Conservation (phyloP, 2,113 vertebrate genomes). For the Cheilinus undulatus region DNA sequence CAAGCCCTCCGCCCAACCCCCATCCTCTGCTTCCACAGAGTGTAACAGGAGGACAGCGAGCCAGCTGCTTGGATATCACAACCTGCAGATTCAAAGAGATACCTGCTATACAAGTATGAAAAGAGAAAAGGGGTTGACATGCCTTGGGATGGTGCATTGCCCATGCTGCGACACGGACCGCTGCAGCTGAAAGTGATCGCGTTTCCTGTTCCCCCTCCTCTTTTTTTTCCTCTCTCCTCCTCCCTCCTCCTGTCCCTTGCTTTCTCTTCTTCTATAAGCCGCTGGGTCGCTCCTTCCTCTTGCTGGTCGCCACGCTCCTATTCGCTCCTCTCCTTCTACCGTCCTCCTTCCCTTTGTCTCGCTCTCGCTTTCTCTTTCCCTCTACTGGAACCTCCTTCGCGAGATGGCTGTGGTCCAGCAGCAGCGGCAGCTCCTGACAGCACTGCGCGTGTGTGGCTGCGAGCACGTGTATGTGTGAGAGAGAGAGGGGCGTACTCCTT, state of each 20-base stretch:
- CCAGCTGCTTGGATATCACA: slow-evolving; percentile 54
- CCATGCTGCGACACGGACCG: slow-evolving; percentile 85
- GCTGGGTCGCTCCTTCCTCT: slow-evolving; percentile 69
- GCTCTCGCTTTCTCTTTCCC: slow-evolving; percentile 58
- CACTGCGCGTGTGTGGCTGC: slow-evolving; percentile 73
- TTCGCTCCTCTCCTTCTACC: slow-evolving; percentile 77
- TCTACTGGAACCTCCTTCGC: slow-evolving; percentile 71
- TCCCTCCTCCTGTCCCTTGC: slow-evolving; percentile 65
- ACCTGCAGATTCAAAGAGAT: slow-evolving; percentile 35
- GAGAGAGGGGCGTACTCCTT: slow-evolving; percentile 60
- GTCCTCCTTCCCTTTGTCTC: slow-evolving; percentile 76
- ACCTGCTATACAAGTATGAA: slow-evolving; percentile 75
- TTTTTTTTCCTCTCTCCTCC: slow-evolving; percentile 66
- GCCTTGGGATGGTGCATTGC: slow-evolving; percentile 89
- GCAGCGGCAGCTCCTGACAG: slow-evolving; percentile 66
- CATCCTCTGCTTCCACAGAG: slow-evolving; percentile 54
- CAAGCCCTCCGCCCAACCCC: slow-evolving; percentile 58
- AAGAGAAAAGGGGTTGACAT: slow-evolving; percentile 77
- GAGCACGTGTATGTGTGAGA: slow-evolving; percentile 63
- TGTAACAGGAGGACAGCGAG: slow-evolving; percentile 60
- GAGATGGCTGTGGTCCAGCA: slow-evolving; percentile 81
- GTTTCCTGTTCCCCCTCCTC: slow-evolving; percentile 82
- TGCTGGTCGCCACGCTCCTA: slow-evolving; percentile 70
- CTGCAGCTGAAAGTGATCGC: slow-evolving; percentile 81
- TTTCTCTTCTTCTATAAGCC: slow-evolving; percentile 68